These are phyloP conservation scores for Pseudoips prasinana DNA, from an alignment of 2,888 invertebrate genomes.

Conservation along the genomic window DNA sequence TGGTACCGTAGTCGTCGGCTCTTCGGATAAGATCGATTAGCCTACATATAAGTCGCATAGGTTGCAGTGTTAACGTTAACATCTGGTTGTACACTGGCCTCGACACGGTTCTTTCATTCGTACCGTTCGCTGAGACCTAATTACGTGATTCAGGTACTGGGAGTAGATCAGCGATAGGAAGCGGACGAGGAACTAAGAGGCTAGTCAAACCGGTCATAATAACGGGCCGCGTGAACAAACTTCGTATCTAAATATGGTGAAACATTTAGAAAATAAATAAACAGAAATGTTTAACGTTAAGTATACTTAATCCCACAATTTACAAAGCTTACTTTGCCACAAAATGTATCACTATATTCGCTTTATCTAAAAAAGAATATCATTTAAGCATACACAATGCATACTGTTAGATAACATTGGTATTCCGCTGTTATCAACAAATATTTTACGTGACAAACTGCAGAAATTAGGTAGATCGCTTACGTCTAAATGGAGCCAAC, in stretches of 20 bases:
- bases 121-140: slow-evolving; percentile 60
- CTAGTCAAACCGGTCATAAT: slow-evolving; percentile 46
- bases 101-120: slow-evolving; percentile 62
- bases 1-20: slow-evolving; percentile 28
- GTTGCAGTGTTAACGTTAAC: slow-evolving; percentile 33
- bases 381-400: too few relatives aligned
- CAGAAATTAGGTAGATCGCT: not conserved
- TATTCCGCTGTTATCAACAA: too few relatives aligned
- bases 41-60: slow-evolving; percentile 36
- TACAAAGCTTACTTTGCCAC: too few relatives aligned
- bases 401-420: too few relatives aligned
- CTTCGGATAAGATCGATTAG: slow-evolving; percentile 46
- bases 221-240: slow-evolving; percentile 32
- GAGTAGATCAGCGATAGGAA: slow-evolving; percentile 60
- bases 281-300: slow-evolving; percentile 7
- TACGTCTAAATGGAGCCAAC: not conserved
- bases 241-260: slow-evolving; percentile 13
- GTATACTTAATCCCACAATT: too few relatives aligned
- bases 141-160: slow-evolving; percentile 42
- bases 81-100: slow-evolving; percentile 48
- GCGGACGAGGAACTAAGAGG: slow-evolving; percentile 46
- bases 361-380: too few relatives aligned
- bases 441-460: not conserved
- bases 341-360: too few relatives aligned
- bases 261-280: slow-evolving; percentile 22